Evolutionary conservation across 2,888 invertebrate species (phyloP), one percentile per base, ranked within the genome.

Genomic region (Tolmerus cingulatus): DNA sequence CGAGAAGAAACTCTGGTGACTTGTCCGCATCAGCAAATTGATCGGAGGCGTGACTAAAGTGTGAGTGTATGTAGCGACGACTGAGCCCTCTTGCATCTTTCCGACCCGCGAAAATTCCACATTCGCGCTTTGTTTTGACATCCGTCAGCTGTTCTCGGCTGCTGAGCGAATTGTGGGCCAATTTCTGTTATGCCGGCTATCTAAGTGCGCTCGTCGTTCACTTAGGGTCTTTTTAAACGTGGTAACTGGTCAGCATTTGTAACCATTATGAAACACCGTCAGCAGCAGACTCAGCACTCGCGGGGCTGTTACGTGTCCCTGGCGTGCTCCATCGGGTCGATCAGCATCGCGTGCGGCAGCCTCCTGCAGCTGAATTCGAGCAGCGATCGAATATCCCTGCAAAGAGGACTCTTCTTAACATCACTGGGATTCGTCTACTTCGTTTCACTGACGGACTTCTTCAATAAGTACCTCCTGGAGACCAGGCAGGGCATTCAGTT

Each of bases 391-490:
- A 94, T 96, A 87, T 94, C 95, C 8, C 90, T 94, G 82, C 93
- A 93, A 87, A 94, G 95, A 30, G 96, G 96, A 27, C 90, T 93
- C 4, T 93, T 94, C 89, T 93, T 96, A 7, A 95, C 95, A 5
- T 92, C 94, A 1, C 92, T 95, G 88, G 96, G 96, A 30, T 93
- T 95, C 90, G 93, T 95, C 85, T 96, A 95, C 91, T 96, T 96
- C 91, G 94, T 95, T 88, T 94, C 95, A 27, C 91, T 95, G 88
- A 96, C 95, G 91, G 95, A 95, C 91, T 93, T 95, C 90, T 93
- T 95, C 87, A 95, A 95, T 91, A 93, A 94, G 90, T 92, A 94
- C 79, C 93, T 94, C 43, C 92, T 95, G 90, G 94, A 94, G 90
- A 95, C 96, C 14, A 92, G 91, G 79, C 91, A 92, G 74, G 96